A percentile compares a stretch with the other conserved stretches of the same genome.
phyloP scores from a whole-genome alignment of 2,888 invertebrate species.

The Cybosia mesomella region DNA sequence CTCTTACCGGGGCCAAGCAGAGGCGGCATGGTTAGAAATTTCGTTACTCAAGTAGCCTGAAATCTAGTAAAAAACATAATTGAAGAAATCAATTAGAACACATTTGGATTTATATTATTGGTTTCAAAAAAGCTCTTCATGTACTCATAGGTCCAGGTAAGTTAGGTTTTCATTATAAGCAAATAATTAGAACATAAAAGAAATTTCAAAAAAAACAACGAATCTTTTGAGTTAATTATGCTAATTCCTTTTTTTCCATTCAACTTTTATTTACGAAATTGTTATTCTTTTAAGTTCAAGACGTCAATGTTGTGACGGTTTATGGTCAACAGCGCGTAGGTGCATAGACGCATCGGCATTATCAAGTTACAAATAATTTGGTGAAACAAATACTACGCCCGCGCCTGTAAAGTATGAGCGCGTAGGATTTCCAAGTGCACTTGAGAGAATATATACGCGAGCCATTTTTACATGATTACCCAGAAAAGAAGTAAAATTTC shows the following conservation, averaged over 20 bases:
- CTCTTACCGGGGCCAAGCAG: too few relatives aligned
- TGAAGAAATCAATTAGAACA: too few relatives aligned
- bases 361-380: slow-evolving; percentile 64
- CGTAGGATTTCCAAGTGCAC: slow-evolving; percentile 46
- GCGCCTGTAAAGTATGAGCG: slow-evolving; percentile 39
- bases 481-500: not conserved
- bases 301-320: slow-evolving; percentile 53
- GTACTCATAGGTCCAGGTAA: too few relatives aligned
- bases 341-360: slow-evolving; percentile 49
- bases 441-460: slow-evolving; percentile 13
- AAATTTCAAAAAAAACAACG: too few relatives aligned
- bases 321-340: slow-evolving; percentile 53
- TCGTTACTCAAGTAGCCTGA: too few relatives aligned
- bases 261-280: not conserved
- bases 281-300: slow-evolving; percentile 29
- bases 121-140: too few relatives aligned
- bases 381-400: slow-evolving; percentile 69
- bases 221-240: not conserved
- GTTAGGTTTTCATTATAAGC: too few relatives aligned
- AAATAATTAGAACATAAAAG: too few relatives aligned
- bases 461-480: not conserved
- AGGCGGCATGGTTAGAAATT: too few relatives aligned
- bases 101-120: too few relatives aligned
- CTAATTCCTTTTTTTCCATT: too few relatives aligned
- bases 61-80: too few relatives aligned